These are phyloP conservation scores for Betta splendens DNA, from an alignment of 2,797 vertebrate genomes.

Conservation along the genomic window DNA sequence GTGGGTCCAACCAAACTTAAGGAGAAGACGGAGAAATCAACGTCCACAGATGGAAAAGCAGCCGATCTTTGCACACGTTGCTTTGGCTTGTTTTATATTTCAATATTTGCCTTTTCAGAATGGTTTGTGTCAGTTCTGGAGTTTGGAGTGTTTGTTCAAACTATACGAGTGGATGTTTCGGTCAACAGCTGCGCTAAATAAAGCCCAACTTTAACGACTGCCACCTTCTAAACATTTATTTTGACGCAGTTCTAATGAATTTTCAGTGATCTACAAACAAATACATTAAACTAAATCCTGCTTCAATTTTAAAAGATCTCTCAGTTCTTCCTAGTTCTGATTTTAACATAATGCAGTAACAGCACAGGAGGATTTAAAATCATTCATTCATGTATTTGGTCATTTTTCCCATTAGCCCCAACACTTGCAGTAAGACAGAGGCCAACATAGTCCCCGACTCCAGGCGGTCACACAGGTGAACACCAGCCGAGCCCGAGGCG, in stretches of 20 bases:
- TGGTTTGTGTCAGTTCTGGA: background rate
- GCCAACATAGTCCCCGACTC: conserved; percentile 22
- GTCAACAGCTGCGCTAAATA: background rate
- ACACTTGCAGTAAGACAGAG: background rate
- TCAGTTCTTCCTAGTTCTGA: too few species aligned
- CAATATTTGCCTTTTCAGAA: background rate
- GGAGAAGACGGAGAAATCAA: background rate
- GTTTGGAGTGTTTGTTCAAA: conserved; percentile 7
- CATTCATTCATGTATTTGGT: too few species aligned
- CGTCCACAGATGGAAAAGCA: background rate
- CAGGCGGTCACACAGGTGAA: conserved; percentile 39
- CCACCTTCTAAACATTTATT: too few species aligned
- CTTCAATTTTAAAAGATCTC: too few species aligned
- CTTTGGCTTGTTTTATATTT: background rate
- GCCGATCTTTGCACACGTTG: conserved; percentile 6
- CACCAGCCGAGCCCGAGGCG: conserved; percentile 2
- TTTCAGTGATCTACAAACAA: too few species aligned
- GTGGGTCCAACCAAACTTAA: background rate
- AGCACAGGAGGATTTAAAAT: too few species aligned
- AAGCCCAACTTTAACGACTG: background rate
- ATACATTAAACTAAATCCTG: too few species aligned
- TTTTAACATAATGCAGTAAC: too few species aligned
- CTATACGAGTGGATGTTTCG: background rate
- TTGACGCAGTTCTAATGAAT: too few species aligned
- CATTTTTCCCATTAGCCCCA: conserved; percentile 1